Base-by-base conservation (phyloP, 2,888 invertebrate species). In the Catocala sponsa region DNA sequence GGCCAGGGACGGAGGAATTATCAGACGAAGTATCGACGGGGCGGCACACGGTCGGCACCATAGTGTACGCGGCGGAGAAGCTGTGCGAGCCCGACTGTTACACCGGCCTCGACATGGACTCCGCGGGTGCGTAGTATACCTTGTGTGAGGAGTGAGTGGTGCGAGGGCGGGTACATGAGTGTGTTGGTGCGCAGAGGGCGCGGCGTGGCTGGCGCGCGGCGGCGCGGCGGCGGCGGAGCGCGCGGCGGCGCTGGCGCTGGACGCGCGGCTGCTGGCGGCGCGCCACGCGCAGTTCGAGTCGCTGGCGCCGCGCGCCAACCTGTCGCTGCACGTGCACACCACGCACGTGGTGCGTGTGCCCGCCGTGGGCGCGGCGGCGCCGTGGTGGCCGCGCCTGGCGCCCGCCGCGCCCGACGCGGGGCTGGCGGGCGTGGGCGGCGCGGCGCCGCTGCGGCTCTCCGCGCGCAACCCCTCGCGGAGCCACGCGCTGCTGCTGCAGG, bases 41-140 rank as follows among this genome's bases (percentile, higher is more conserved):
- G 4, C 78, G 80, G 15, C 94, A 94, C 76, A 86, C 92, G 44
- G 94, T 95, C 68, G 96, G 96, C 44, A 95, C 88, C 90, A 96
- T 95, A 85, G 96, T 86, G 91, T 97, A 98, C 91, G 96, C 97
- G 89, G 96, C 98, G 11, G 96, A 96, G 80, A 90, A 95, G 51
- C 95, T 95, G 63, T 99, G 98, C 90, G 95, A 90, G 71, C 95
- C 96, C 50, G 93, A 95, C 80, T 98, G 98, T 91, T 98, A 98
- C 91, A 95, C 97, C 47, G 98, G 98, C 9, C 95, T 98, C 65
- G 95, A 96, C 55, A 87, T 96, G 15, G 95, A 95, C 76, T 93
- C 96, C 53, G 94, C 95, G 75, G 96, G 97, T 97, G 9, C 46
- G 38, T 12, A n/a, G n/a, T n/a, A n/a, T n/a, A n/a, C n/a, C n/a